phyloP scores from a whole-genome alignment of 1,140 invertebrate species.

The Lepidurus packardi region DNA sequence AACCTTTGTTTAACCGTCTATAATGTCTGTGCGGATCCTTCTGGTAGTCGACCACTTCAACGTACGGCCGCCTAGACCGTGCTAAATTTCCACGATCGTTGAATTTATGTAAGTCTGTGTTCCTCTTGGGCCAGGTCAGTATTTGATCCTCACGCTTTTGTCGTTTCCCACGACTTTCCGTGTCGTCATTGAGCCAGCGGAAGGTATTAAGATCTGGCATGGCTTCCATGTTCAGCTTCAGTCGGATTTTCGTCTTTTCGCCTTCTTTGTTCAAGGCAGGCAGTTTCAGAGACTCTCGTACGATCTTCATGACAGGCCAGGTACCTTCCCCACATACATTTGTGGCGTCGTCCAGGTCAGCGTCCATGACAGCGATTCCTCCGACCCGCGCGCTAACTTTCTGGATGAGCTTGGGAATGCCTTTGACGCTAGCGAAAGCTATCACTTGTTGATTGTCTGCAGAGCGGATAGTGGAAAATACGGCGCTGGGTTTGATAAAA shows the following conservation, averaged over 20 bases:
- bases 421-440: background rate
- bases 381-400: background rate
- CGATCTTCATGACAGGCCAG: background rate
- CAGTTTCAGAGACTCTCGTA: background rate
- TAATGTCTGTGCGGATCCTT: too few species aligned
- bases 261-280: background rate
- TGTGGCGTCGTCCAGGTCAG: background rate
- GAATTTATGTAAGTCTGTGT: too few species aligned
- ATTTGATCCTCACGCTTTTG: too few species aligned
- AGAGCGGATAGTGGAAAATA: background rate
- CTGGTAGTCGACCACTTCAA: too few species aligned
- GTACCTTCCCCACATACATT: background rate
- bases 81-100: too few species aligned
- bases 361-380: background rate
- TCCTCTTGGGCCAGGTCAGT: too few species aligned
- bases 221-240: background rate
- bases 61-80: too few species aligned
- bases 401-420: background rate
- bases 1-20: too few species aligned
- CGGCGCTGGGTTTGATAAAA: background rate
- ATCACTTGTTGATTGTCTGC: background rate
- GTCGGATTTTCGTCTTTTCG: background rate
- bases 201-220: background rate
- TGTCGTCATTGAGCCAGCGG: background rate
- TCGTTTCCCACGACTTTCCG: background rate